phyloP scores from a whole-genome alignment of 2,888 invertebrate species.

The Caenorhabditis imperialis region DNA sequence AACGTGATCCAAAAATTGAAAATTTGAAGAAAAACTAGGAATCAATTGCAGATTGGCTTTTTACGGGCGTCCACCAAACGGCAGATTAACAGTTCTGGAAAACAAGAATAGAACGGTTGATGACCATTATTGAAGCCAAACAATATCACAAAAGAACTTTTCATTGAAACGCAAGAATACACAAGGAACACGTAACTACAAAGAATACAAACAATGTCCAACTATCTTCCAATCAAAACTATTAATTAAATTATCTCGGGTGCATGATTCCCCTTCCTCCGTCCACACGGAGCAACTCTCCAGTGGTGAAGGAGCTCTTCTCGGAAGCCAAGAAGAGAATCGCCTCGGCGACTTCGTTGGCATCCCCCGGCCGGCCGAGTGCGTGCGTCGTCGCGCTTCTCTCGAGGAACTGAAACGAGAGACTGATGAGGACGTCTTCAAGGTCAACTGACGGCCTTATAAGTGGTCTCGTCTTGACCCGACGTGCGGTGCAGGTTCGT shows the following conservation, averaged over 20 bases:
- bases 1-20: too few species aligned
- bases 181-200: too few species aligned
- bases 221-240: too few species aligned
- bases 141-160: too few species aligned
- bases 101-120: too few species aligned
- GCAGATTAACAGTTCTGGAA: too few species aligned
- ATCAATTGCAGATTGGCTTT: background rate
- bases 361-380: constrained; percentile 80
- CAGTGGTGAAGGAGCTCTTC: constrained; percentile 90
- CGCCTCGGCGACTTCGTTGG: constrained; percentile 83
- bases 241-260: too few species aligned
- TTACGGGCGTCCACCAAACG: too few species aligned
- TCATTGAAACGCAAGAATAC: too few species aligned
- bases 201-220: too few species aligned
- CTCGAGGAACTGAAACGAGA: constrained; percentile 85
- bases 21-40: constrained; percentile 1
- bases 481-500: constrained; percentile 91
- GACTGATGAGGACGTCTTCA: constrained; percentile 75
- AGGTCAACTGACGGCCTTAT: constrained; percentile 81
- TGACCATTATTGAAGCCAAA: too few species aligned
- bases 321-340: constrained; percentile 93
- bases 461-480: constrained; percentile 88
- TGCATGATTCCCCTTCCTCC: constrained; percentile 84
- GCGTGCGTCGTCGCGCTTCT: constrained; percentile 91
- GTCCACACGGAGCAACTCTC: constrained; percentile 90